phyloP scores from a whole-genome alignment of 2,888 invertebrate genomes.

The Acholoe squamosa region DNA sequence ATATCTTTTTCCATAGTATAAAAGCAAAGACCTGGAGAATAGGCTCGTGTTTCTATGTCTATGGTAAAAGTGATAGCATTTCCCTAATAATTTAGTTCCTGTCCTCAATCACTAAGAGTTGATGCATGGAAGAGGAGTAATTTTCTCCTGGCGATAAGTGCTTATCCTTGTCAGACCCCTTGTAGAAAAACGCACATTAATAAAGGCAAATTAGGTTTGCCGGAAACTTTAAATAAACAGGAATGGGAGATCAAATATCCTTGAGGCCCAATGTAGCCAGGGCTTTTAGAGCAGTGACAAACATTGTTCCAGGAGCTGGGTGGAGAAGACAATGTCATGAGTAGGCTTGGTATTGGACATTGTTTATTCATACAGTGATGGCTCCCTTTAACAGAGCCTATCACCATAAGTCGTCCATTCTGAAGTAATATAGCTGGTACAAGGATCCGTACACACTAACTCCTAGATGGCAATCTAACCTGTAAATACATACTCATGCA shows the following conservation, averaged over 20 bases:
- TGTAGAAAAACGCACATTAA: background rate
- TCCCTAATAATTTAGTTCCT: no score
- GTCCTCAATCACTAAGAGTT: no score
- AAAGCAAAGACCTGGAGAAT: no score
- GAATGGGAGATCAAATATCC: background rate
- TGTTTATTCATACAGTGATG: background rate
- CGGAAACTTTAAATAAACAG: constrained; percentile 33
- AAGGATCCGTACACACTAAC: no score
- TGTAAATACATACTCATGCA: no score
- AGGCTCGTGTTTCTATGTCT: no score
- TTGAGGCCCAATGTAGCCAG: background rate
- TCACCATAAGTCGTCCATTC: background rate
- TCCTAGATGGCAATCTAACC: background rate
- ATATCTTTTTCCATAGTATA: no score
- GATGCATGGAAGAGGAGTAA: background rate
- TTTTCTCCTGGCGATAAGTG: background rate
- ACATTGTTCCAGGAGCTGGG: background rate
- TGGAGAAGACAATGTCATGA: background rate
- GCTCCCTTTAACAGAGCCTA: background rate
- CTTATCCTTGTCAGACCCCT: background rate
- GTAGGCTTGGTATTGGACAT: background rate
- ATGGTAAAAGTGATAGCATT: no score
- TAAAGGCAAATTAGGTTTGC: constrained; percentile 19
- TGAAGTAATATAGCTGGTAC: background rate
- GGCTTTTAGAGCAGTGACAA: background rate